A percentile compares a stretch with the other conserved stretches of the same genome.
These are phyloP conservation scores for Trimorus sp. DNA, from an alignment of 2,888 invertebrate species.

Conservation along the genomic window DNA sequence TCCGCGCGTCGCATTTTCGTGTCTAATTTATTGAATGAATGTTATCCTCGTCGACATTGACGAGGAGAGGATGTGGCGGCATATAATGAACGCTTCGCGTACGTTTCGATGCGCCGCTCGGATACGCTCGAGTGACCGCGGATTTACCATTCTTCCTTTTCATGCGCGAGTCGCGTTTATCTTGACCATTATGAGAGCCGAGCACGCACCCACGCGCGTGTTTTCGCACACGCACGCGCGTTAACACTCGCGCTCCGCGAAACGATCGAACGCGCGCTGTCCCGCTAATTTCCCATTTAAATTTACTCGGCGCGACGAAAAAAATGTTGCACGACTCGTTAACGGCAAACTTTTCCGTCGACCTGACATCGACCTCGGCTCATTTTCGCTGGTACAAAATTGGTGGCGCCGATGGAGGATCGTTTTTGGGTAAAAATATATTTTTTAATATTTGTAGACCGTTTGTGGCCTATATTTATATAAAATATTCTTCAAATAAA, in stretches of 20 bases:
- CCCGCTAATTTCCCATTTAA: constrained; percentile 51
- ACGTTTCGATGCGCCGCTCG: constrained; percentile 41
- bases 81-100: constrained; percentile 43
- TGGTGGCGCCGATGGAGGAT: no score
- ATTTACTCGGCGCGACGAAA: constrained; percentile 36
- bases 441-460: no score
- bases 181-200: constrained; percentile 45
- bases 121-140: constrained; percentile 56
- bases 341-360: constrained; percentile 44
- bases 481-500: no score
- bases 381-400: no score
- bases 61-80: constrained; percentile 51
- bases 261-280: constrained; percentile 5
- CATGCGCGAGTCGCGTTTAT: constrained; percentile 50
- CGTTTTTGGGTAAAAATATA: no score
- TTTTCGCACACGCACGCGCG: not conserved
- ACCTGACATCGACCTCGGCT: no score
- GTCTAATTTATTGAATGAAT: constrained; percentile 56
- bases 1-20: constrained; percentile 41
- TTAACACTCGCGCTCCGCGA: not conserved
- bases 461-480: no score
- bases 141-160: constrained; percentile 58
- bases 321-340: constrained; percentile 26
- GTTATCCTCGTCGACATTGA: constrained; percentile 52
- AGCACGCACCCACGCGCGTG: constrained; percentile 1